Base-by-base conservation (phyloP, 2,888 invertebrate species). In the Prosopocoilus inquinatus region DNA sequence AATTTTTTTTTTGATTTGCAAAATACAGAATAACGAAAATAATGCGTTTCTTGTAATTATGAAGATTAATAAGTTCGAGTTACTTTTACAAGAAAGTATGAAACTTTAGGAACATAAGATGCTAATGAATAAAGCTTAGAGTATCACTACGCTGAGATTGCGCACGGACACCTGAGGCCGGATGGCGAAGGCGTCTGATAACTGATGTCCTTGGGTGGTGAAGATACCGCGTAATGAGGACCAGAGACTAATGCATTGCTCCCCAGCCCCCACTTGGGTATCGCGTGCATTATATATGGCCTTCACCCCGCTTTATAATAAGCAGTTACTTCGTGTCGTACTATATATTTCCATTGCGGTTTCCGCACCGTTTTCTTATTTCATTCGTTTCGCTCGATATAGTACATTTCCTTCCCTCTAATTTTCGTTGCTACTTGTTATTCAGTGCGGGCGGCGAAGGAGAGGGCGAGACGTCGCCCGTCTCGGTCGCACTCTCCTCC, bases 381-480 rank as follows among this genome's bases (percentile, higher is more conserved):
- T 62, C 63, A 67, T 68, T 63, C 65, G 66, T 70, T 64, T 64
- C 67, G 66, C 65, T 67, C 65, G 63, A 68, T 67, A 67, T 69
- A 67, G 57, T 61, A 62, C 65, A 63, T 67, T 69, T 68, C 66
- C 65, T 62, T 59, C 63, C 67, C 69, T 68, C 65, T 68, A 69
- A 70, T 70, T 53, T 38, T 38, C 12, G 20, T 28, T 5, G 20
- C 20, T 28, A 28, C 61, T 61, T 61, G 59, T 61, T 61, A 59
- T 61, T 56, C 51, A 54, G 61, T 61, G 50, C 57, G 53, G 20
- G 20, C 1, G 20, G 20, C 20, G 20, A 28, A 28, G 20, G 20
- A 28, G 20, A 28, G 20, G 5, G 20, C 20, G 20, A 28, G 20
- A 28, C 20, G 20, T 28, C 20, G 20, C 20, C 20, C 20, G 20